A percentile compares a stretch with the other conserved stretches of the same genome.
Conservation (phyloP, 2,113 vertebrate genomes). For the Rattus rattus region DNA sequence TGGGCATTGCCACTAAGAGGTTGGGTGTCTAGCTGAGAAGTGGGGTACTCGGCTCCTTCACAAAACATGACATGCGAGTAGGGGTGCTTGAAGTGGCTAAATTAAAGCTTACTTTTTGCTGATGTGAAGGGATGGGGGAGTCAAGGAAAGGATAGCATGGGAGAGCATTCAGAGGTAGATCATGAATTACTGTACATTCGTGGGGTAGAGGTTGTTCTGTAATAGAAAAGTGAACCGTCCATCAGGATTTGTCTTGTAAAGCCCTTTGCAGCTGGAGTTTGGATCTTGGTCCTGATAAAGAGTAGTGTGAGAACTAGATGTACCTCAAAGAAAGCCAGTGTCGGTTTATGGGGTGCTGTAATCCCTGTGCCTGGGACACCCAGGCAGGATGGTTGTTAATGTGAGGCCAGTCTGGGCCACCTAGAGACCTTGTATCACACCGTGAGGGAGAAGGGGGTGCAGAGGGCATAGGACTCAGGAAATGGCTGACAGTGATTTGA, state of each 20-base stretch:
- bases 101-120: background rate
- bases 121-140: too few species aligned
- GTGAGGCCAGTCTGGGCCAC: background rate
- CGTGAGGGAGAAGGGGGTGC: background rate
- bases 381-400: background rate
- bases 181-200: background rate
- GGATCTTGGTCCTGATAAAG: background rate
- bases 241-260: constrained; percentile 1
- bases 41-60: background rate
- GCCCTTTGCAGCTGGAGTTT: background rate
- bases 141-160: background rate
- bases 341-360: background rate
- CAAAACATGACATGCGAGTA: background rate
- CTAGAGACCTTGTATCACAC: background rate
- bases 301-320: background rate
- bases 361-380: background rate
- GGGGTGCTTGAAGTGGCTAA: background rate
- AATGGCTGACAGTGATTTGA: background rate
- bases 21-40: background rate
- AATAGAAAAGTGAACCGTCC: background rate
- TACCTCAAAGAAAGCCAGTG: background rate
- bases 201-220: background rate
- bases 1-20: background rate
- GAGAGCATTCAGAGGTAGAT: background rate
- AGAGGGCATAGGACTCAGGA: background rate